phyloP scores from a whole-genome alignment of 1,140 invertebrate species.

The Drosophila grimshawi region DNA sequence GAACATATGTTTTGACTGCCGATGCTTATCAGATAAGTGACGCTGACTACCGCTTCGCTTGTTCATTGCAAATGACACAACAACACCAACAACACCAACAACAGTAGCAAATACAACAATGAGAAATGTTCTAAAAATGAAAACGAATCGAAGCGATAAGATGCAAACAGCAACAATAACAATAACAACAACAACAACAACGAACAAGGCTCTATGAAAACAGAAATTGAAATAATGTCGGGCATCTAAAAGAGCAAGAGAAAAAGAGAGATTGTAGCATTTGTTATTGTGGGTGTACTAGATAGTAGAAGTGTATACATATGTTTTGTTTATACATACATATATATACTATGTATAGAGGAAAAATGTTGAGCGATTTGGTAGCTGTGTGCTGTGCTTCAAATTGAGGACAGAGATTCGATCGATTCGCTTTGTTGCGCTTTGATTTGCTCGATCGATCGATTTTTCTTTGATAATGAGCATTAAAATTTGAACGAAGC shows the following conservation, averaged over 20 bases:
- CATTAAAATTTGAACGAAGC: constrained; percentile 9
- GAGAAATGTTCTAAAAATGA: constrained; percentile 39
- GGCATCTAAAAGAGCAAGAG: not conserved
- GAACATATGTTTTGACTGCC: constrained; percentile 46
- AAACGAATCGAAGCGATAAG: constrained; percentile 39
- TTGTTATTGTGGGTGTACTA: constrained; percentile 8
- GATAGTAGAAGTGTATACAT: not conserved
- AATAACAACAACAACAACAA: constrained; percentile 1
- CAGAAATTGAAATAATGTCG: constrained; percentile 7
- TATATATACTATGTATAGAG: not conserved
- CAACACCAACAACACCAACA: constrained; percentile 5
- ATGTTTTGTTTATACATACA: not conserved
- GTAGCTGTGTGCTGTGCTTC: not conserved
- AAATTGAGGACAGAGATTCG: constrained; percentile 6
- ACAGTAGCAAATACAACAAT: constrained; percentile 30
- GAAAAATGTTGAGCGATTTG: constrained; percentile 4
- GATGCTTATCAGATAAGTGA: constrained; percentile 53
- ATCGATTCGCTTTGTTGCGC: not conserved
- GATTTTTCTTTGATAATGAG: constrained; percentile 18
- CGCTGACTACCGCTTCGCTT: constrained; percentile 13
- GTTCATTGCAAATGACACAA: constrained; percentile 8
- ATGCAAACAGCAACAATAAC: constrained; percentile 23
- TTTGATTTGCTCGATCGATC: not conserved
- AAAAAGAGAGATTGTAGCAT: not conserved
- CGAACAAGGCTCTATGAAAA: not conserved